Percentiles rank a stretch among this genome's conserved stretches.
Evolutionary conservation across 2,797 vertebrate species (phyloP).

Genomic region (Pipistrellus pygmaeus): DNA sequence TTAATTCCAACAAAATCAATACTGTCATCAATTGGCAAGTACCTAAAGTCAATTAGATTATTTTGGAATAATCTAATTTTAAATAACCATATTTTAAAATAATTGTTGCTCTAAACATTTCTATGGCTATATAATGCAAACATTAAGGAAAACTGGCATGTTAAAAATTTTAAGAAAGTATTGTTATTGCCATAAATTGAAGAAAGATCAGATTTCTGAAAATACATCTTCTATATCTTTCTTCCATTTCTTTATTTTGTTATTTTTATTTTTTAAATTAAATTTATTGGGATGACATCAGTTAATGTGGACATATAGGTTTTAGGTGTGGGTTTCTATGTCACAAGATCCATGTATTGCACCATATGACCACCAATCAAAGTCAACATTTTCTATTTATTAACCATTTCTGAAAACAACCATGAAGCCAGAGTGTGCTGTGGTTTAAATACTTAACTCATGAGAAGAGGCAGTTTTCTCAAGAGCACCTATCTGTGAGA

Average conservation of each 20-base stretch:
- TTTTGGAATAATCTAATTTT: neutral
- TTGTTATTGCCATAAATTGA: neutral
- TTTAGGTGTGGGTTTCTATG: no score
- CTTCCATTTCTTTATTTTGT: neutral
- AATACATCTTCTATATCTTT: neutral
- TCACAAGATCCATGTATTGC: no score
- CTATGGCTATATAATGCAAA: neutral
- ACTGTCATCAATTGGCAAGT: neutral
- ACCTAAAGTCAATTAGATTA: neutral
- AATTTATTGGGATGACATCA: no score
- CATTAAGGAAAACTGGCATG: neutral
- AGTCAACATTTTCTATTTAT: no score
- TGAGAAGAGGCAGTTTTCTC: neutral
- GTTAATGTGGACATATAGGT: no score
- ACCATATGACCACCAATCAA: no score
- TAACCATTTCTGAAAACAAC: neutral
- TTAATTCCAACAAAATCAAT: conserved; percentile 30
- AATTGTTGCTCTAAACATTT: neutral
- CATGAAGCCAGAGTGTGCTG: neutral
- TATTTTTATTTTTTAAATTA: no score
- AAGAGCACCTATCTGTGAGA: neutral
- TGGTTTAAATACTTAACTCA: neutral
- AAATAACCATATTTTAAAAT: neutral
- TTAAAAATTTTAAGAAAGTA: neutral
- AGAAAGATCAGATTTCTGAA: neutral